phyloP scores from a whole-genome alignment of 2,888 invertebrate species.

The Unio delphinus region DNA sequence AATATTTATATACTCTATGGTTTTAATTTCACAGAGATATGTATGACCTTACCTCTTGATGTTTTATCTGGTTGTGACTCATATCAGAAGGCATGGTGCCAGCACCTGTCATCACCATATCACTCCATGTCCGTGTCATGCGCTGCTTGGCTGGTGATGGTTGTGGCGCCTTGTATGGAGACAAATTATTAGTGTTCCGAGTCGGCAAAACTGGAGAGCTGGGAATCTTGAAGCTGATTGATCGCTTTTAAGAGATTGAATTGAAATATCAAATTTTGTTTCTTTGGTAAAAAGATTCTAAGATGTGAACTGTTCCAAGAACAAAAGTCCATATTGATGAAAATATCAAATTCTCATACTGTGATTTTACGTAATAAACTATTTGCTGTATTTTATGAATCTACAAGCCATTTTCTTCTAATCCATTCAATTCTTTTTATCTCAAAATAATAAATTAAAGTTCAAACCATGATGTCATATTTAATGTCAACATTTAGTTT shows the following conservation, averaged over 20 bases:
- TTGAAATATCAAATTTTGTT: background rate
- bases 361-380: too few relatives aligned
- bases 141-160: slow-evolving; percentile 60
- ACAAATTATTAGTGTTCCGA: slow-evolving; percentile 21
- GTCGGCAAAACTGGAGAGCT: slow-evolving; percentile 29
- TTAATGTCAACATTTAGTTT: too few relatives aligned
- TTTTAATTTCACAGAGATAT: background rate
- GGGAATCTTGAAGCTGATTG: slow-evolving; percentile 60
- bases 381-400: too few relatives aligned
- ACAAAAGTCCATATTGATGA: too few relatives aligned
- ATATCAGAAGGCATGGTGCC: slow-evolving; percentile 41
- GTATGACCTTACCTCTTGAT: slow-evolving; percentile 59
- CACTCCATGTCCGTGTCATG: slow-evolving; percentile 65
- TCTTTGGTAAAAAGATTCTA: too few relatives aligned
- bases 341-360: too few relatives aligned
- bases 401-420: too few relatives aligned
- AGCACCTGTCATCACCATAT: slow-evolving; percentile 55
- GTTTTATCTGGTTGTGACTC: slow-evolving; percentile 59
- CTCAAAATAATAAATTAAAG: too few relatives aligned
- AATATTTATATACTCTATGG: too few relatives aligned
- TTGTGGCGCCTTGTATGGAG: slow-evolving; percentile 58
- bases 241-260: slow-evolving; percentile 37
- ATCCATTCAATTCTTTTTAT: too few relatives aligned
- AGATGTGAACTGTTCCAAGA: too few relatives aligned
- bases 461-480: too few relatives aligned